These are phyloP conservation scores for Syngnathoides biaculeatus DNA, from an alignment of 2,113 vertebrate genomes.

Conservation along the genomic window DNA sequence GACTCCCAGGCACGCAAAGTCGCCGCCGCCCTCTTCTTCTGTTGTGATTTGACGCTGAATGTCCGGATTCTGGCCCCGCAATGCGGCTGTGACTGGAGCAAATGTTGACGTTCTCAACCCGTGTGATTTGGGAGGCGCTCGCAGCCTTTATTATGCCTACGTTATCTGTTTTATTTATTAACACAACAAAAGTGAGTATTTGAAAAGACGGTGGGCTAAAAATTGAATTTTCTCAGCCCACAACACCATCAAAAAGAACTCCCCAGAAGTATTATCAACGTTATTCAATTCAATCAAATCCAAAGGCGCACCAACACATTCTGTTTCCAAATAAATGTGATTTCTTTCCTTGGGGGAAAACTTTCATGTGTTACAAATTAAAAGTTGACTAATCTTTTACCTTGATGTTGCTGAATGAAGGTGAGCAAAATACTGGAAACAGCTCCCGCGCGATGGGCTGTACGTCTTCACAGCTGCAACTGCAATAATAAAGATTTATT, in stretches of 20 bases:
- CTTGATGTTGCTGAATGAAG: background rate
- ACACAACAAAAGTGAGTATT: background rate
- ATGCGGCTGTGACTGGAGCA: background rate
- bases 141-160: too few relatives aligned
- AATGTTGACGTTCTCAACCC: background rate
- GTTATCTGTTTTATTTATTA: slow-evolving; percentile 30
- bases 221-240: background rate
- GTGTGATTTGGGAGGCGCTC: slow-evolving; percentile 52
- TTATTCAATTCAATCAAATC: slow-evolving; percentile 29
- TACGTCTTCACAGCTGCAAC: background rate
- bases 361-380: too few relatives aligned
- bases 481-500: background rate
- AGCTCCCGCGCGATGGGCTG: background rate
- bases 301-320: background rate
- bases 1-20: slow-evolving; percentile 16
- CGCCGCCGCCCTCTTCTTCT: slow-evolving; percentile 29
- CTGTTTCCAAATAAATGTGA: background rate
- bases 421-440: background rate
- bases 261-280: slow-evolving; percentile 55
- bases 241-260: background rate
- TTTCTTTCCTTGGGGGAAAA: too few relatives aligned
- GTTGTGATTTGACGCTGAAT: slow-evolving; percentile 44
- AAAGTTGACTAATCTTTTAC: too few relatives aligned
- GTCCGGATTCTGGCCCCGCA: slow-evolving; percentile 44
- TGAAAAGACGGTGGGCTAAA: slow-evolving; percentile 21